phyloP scores from a whole-genome alignment of 64 coral and sea anemone genomes.

The Actinia tenebrosa region DNA sequence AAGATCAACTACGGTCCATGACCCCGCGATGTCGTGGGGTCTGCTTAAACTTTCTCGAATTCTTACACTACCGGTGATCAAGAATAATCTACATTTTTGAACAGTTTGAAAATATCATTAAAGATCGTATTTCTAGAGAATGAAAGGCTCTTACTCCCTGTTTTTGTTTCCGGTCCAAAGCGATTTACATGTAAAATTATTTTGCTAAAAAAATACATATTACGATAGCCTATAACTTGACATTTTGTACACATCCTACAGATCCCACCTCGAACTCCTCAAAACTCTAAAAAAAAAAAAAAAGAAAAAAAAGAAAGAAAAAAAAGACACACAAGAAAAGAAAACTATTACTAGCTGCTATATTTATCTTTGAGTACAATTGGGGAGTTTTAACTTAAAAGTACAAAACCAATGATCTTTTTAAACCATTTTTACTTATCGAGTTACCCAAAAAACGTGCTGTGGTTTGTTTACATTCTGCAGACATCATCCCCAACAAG shows the following conservation, averaged over 20 bases:
- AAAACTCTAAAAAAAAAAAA: no score
- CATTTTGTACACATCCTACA: not conserved
- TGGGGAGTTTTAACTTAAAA: no score
- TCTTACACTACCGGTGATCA: slow-evolving; percentile 16
- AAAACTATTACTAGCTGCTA: no score
- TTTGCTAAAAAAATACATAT: not conserved
- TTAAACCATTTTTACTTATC: no score
- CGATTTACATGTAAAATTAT: not conserved
- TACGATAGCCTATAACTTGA: not conserved
- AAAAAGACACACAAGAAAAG: no score
- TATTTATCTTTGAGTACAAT: no score
- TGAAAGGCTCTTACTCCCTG: not conserved
- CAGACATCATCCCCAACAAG: not conserved
- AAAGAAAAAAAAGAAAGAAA: no score
- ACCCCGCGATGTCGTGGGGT: not conserved
- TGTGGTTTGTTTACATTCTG: not conserved
- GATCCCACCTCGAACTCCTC: no score
- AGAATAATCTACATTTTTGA: slow-evolving; percentile 1
- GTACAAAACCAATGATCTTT: no score
- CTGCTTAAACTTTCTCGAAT: not conserved
- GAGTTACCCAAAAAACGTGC: no score
- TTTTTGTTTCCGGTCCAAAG: not conserved
- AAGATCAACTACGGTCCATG: not conserved
- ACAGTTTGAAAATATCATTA: slow-evolving; percentile 11
- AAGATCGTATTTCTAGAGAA: not conserved